These are phyloP conservation scores for Leptobrachium leishanense DNA, from an alignment of 2,113 vertebrate genomes.

Conservation along the genomic window DNA sequence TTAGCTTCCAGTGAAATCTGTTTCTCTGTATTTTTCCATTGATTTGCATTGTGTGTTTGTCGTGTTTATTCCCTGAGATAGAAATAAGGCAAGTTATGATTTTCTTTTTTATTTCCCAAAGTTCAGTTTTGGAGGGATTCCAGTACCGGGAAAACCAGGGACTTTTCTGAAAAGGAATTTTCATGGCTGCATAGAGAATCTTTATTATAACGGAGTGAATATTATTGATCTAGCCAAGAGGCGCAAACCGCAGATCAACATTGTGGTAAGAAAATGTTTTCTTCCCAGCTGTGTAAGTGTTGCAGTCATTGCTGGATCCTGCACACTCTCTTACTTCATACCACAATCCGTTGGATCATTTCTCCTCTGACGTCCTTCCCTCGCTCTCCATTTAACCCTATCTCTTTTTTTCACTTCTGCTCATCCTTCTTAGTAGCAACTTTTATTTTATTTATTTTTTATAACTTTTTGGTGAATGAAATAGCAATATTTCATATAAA, in stretches of 20 bases:
- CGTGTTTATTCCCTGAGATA: neutral
- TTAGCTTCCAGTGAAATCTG: too few species aligned
- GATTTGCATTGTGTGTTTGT: too few species aligned
- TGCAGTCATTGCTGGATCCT: neutral
- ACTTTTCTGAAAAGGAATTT: constrained; percentile 97
- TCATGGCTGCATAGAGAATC: constrained; percentile 94
- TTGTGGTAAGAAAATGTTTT: constrained; percentile 79
- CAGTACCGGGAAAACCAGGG: constrained; percentile 94
- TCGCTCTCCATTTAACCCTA: neutral
- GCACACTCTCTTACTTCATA: neutral
- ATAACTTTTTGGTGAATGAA: too few species aligned
- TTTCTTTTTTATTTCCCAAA: constrained; percentile 68
- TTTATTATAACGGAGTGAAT: constrained; percentile 96
- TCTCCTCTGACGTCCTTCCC: neutral
- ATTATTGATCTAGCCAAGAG: constrained; percentile 95
- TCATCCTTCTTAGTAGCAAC: too few species aligned
- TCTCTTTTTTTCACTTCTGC: neutral
- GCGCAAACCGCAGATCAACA: constrained; percentile 95
- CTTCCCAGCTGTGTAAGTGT: neutral
- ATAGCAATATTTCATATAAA: too few species aligned
- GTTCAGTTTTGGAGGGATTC: constrained; percentile 97
- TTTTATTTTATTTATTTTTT: too few species aligned
- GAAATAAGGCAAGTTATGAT: constrained; percentile 47
- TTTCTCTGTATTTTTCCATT: too few species aligned
- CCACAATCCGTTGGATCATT: neutral